Percentiles rank a stretch among this genome's conserved stretches.
These are phyloP conservation scores for Echiichthys vipera DNA, from an alignment of 2,797 vertebrate genomes.

Conservation along the genomic window DNA sequence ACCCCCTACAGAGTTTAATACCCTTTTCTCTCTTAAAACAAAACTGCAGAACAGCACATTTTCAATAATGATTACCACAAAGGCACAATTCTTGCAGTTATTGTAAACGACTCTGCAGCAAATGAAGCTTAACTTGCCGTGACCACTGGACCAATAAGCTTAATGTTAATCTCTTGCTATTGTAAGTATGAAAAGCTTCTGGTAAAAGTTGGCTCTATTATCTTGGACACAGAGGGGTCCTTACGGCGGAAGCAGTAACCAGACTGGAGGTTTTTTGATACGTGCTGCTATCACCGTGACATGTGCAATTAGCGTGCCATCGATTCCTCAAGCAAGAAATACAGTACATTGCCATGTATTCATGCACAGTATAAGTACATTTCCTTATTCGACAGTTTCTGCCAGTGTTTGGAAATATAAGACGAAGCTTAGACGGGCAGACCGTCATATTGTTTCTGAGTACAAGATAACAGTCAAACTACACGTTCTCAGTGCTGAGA, in stretches of 20 bases:
- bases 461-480: not conserved
- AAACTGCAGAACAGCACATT: constrained; percentile 45
- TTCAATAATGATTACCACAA: constrained; percentile 58
- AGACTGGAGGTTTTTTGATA: constrained; percentile 19
- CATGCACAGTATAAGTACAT: constrained; percentile 23
- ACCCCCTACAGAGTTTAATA: constrained; percentile 24
- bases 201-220: constrained; percentile 55
- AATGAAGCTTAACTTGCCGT: constrained; percentile 68
- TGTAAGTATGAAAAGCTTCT: constrained; percentile 59
- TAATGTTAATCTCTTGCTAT: constrained; percentile 66
- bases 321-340: not conserved
- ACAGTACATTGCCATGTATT: not conserved
- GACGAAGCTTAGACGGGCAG: not conserved
- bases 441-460: not conserved
- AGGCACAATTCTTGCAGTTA: constrained; percentile 51
- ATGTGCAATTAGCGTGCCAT: constrained; percentile 22
- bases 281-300: not conserved
- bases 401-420: constrained; percentile 20
- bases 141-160: constrained; percentile 60
- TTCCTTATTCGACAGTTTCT: constrained; percentile 34
- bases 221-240: constrained; percentile 39
- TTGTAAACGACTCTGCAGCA: constrained; percentile 64
- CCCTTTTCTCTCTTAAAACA: constrained; percentile 46
- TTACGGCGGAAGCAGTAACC: constrained; percentile 18
- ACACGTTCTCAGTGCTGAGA: not conserved